A percentile compares a stretch with the other conserved stretches of the same genome.
Evolutionary conservation across 2,888 invertebrate genomes (phyloP).

Genomic region (Melieria crassipennis): DNA sequence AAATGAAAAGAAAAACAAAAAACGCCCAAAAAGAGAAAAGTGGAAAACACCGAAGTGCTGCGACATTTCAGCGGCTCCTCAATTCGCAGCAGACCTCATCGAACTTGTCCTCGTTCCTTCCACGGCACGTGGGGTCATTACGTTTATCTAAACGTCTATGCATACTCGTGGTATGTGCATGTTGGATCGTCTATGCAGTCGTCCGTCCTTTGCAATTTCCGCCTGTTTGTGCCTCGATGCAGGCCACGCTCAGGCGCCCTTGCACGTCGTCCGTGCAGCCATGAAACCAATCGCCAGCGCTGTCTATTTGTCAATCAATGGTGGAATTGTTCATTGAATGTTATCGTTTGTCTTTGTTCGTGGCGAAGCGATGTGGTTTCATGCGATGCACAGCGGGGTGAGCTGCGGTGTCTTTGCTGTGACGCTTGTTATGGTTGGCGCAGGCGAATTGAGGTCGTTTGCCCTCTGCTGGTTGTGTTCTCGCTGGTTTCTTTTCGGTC

Average conservation of each 20-base stretch:
- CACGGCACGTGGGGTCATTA: no score
- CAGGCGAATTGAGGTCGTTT: background rate
- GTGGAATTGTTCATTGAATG: constrained; percentile 50
- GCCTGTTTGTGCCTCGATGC: background rate
- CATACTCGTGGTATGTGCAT: no score
- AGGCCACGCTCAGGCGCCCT: background rate
- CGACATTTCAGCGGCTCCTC: no score
- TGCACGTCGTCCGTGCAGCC: background rate
- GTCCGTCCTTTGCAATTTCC: background rate
- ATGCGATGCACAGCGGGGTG: no score
- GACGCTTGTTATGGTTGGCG: constrained; percentile 2
- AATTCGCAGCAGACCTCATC: no score
- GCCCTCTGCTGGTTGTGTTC: background rate
- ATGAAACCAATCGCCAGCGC: constrained; percentile 18
- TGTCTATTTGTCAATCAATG: constrained; percentile 59
- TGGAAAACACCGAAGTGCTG: no score
- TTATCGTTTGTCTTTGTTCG: constrained; percentile 24
- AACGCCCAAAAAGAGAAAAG: no score
- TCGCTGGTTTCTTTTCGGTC: background rate
- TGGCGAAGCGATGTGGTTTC: no score
- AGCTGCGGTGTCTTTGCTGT: background rate
- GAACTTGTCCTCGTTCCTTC: no score
- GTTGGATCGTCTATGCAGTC: no score
- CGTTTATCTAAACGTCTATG: no score
- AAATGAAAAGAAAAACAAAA: no score